Conservation (phyloP, 2,888 invertebrate species). For the Drosophila peninsularis region DNA sequence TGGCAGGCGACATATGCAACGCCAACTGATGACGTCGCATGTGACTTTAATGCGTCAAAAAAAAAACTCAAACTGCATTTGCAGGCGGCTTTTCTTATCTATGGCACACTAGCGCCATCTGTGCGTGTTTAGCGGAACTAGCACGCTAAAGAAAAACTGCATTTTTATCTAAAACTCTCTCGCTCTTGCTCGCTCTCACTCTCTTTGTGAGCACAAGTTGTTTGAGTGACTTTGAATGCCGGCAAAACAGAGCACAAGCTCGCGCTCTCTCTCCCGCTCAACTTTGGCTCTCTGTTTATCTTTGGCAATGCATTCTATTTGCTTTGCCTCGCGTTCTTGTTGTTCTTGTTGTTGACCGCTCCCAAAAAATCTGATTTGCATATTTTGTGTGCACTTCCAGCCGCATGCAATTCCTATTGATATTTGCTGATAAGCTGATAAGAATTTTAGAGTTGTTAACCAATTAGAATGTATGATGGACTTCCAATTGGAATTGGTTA, state of each 20-base stretch:
- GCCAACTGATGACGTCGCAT: constrained; percentile 76
- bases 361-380: constrained; percentile 66
- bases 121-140: constrained; percentile 48
- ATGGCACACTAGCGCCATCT: constrained; percentile 61
- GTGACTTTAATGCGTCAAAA: constrained; percentile 28
- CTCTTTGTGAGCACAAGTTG: neutral
- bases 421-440: constrained; percentile 43
- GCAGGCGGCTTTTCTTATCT: constrained; percentile 41
- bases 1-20: constrained; percentile 66
- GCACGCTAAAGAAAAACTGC: constrained; percentile 34
- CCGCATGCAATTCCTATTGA: constrained; percentile 29
- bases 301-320: constrained; percentile 51
- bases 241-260: constrained; percentile 52
- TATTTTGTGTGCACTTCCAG: constrained; percentile 38
- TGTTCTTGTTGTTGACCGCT: constrained; percentile 60
- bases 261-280: constrained; percentile 1
- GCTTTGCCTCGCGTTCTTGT: constrained; percentile 16
- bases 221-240: constrained; percentile 36
- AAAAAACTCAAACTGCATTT: constrained; percentile 35
- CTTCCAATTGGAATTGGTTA: neutral
- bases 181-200: no score
- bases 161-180: constrained; percentile 41
- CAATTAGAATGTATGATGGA: neutral
- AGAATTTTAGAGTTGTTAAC: constrained; percentile 13
- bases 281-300: constrained; percentile 66